Percentiles rank a stretch among this genome's conserved stretches.
Conservation (phyloP, 2,888 invertebrate species). For the Trilocha varians region DNA sequence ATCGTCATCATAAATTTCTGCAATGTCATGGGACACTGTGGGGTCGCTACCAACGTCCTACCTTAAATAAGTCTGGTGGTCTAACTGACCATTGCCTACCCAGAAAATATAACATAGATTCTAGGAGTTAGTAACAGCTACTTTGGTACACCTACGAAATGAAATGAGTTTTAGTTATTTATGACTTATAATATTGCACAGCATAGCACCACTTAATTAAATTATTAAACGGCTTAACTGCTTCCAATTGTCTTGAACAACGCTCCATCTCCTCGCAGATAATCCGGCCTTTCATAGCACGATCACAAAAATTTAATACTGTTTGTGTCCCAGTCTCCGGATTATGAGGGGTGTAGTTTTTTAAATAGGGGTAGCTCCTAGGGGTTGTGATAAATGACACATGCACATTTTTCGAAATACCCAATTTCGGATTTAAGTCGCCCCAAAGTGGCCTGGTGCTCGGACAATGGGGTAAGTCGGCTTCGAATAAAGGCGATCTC, state of each 20-base stretch:
- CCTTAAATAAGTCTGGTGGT: too few relatives aligned
- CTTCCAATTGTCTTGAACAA: conserved; percentile 14
- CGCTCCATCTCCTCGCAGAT: conserved; percentile 56
- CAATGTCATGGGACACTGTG: too few relatives aligned
- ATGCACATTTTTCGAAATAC: conserved; percentile 75
- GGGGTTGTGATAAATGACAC: conserved; percentile 75
- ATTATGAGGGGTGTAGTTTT: conserved; percentile 66
- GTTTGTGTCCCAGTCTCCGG: conserved; percentile 61
- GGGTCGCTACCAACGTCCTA: too few relatives aligned
- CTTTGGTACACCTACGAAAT: too few relatives aligned
- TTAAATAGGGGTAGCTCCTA: conserved; percentile 71
- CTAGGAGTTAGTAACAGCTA: too few relatives aligned
- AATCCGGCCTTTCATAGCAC: conserved; percentile 58
- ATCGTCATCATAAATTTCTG: too few relatives aligned
- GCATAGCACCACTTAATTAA: conserved; percentile 3
- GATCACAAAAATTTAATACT: conserved; percentile 68
- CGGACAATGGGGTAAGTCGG: conserved; percentile 50
- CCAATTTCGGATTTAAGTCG: conserved; percentile 76
- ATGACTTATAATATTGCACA: too few relatives aligned
- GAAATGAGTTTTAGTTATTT: too few relatives aligned
- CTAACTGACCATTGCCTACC: too few relatives aligned
- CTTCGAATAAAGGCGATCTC: conserved; percentile 29
- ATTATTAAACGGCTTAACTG: conserved; percentile 11
- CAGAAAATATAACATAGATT: too few relatives aligned
- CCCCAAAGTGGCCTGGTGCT: conserved; percentile 69